Base-by-base conservation (phyloP, 2,888 invertebrate genomes). In the Onchidella celtica region DNA sequence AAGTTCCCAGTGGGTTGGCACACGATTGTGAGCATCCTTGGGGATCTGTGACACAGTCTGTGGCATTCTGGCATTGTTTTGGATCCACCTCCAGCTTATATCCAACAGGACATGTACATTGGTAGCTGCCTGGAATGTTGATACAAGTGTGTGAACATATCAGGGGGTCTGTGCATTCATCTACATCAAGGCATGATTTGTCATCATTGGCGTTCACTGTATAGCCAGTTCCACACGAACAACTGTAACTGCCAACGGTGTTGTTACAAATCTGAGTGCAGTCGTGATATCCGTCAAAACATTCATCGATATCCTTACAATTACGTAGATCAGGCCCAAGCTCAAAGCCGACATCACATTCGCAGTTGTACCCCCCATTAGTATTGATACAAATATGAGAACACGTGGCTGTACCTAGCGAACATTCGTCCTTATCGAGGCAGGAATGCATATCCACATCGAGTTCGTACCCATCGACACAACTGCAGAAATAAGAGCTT, bases 181-280 rank as follows among this genome's bases (percentile, higher is more conserved):
- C 29, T n/a, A 40, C 29, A 21, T 69, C 69, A 38, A 27, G n/a
- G 24, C 69, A 69, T 2, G 40, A 38, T 11, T 2, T 1, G 1
- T 36, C 11, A 40, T 38, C 24, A 29, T n/a, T 27, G n/a, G 11
- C 40, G 2, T 14, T 32, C 4, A 61, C 14, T 6, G 21, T 38
- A 24, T 47, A 69, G 9, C 69, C 69, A 11, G n/a, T 9, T 1
- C 6, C 21, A 14, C 69, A 69, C 6, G 74, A 24, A 66, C 88
- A 88, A 14, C 24, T 66, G 79, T 77, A 88, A 21, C 84, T 83
- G 0, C 88, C 88, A 0, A 78, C 55, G 11, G 69, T 78, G 82
- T 88, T 88, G 11, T 83, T 73, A 80, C 87, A 88, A 11, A 63
- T 61, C 40, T 88, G 84, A 27, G 84, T 83, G 83, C 88, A 88